Conservation (phyloP, 2,797 vertebrate species). For the Lemur catta region DNA sequence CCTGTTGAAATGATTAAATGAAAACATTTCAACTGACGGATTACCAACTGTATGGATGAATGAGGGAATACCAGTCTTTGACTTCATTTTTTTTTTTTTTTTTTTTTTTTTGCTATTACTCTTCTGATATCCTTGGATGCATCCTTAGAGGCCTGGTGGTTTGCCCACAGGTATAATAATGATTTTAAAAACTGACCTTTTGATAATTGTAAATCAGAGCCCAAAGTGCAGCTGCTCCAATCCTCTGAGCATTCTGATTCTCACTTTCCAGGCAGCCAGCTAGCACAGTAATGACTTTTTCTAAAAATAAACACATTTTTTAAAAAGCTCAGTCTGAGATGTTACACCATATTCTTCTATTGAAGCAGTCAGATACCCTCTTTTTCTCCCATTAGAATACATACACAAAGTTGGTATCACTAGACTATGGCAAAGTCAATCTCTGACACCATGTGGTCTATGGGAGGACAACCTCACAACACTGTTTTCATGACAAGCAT, state of each 20-base stretch:
- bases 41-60: background rate
- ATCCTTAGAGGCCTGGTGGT: background rate
- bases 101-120: background rate
- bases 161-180: background rate
- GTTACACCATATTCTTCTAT: background rate
- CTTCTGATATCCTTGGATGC: background rate
- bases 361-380: background rate
- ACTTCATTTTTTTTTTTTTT: background rate
- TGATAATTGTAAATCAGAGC: slow-evolving; percentile 95
- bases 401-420: slow-evolving; percentile 25
- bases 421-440: background rate
- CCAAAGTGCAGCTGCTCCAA: slow-evolving; percentile 95
- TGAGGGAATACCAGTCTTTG: background rate
- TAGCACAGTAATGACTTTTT: slow-evolving; percentile 88
- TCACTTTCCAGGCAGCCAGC: slow-evolving; percentile 89
- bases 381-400: background rate
- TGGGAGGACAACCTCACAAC: background rate
- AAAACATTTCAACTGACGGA: background rate
- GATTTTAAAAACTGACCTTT: slow-evolving; percentile 87
- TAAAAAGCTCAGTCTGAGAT: background rate
- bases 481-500: background rate
- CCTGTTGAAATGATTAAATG: background rate
- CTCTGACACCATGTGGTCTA: background rate
- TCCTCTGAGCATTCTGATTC: slow-evolving; percentile 85
- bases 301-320: slow-evolving; percentile 80